Conservation (phyloP, 2,113 vertebrate genomes). For the Catharus bicknelli region DNA sequence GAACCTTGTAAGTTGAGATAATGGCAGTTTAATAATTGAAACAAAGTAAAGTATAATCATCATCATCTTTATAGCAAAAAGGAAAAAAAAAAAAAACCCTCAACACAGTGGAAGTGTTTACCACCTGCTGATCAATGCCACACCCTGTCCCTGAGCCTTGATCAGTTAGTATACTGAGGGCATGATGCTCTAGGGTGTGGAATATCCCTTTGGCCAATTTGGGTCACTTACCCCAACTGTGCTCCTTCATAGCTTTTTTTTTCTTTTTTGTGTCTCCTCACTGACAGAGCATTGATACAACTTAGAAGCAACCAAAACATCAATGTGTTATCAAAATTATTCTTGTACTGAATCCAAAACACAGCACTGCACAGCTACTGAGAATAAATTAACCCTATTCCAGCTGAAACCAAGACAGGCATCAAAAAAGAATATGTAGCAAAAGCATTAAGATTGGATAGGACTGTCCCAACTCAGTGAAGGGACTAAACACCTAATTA, state of each 20-base stretch:
- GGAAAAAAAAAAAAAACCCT: background rate
- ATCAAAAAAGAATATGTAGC: background rate
- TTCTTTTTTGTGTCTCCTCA: background rate
- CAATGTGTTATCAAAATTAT: background rate
- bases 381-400: background rate
- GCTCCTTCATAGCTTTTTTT: background rate
- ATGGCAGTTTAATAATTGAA: background rate
- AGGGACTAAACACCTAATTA: background rate
- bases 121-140: background rate
- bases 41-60: background rate
- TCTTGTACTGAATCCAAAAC: background rate
- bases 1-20: background rate
- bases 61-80: background rate
- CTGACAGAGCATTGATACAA: background rate
- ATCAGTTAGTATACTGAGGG: background rate
- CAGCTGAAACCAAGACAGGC: background rate
- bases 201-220: background rate
- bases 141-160: fast-evolving
- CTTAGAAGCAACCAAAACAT: background rate
- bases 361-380: background rate
- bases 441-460: background rate
- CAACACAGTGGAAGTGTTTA: background rate
- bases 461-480: background rate
- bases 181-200: background rate
- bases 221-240: background rate